Evolutionary conservation across 2,113 vertebrate genomes (phyloP).

Genomic region (Colaptes auratus): DNA sequence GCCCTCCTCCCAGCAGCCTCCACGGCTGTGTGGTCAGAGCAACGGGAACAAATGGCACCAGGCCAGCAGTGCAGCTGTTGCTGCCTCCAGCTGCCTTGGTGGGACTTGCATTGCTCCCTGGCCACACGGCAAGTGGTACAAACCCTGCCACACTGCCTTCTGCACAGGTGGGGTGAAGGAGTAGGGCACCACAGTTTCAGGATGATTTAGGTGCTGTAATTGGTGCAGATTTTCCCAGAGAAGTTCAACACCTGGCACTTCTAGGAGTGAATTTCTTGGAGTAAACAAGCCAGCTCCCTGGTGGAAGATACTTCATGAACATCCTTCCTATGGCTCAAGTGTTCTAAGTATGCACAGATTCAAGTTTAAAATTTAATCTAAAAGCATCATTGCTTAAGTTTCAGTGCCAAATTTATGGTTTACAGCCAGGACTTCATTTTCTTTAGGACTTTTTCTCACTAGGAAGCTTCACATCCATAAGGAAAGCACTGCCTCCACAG

Average conservation of each 20-base stretch:
- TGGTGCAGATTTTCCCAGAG: not conserved
- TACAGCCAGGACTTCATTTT: not conserved
- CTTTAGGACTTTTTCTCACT: not conserved
- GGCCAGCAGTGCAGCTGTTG: not conserved
- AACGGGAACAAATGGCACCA: rapidly evolving
- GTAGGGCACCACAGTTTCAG: rapidly evolving
- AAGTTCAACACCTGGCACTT: not conserved
- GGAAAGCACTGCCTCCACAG: not conserved
- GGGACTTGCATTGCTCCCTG: rapidly evolving
- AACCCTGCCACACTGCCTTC: rapidly evolving
- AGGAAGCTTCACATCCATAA: not conserved
- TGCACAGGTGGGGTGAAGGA: rapidly evolving
- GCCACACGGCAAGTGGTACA: rapidly evolving
- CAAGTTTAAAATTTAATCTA: not conserved
- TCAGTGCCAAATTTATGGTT: not conserved
- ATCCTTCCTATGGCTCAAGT: not conserved
- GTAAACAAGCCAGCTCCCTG: not conserved
- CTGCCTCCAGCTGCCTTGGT: not conserved
- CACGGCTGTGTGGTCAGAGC: rapidly evolving
- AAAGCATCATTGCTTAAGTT: not conserved
- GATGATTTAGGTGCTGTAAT: rapidly evolving
- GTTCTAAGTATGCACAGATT: not conserved
- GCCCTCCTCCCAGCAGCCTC: not conserved
- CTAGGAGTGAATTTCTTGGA: not conserved
- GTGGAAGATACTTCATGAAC: not conserved